Conservation (phyloP, 92 coral and sea anemone species). For the Parazoanthus darwini region DNA sequence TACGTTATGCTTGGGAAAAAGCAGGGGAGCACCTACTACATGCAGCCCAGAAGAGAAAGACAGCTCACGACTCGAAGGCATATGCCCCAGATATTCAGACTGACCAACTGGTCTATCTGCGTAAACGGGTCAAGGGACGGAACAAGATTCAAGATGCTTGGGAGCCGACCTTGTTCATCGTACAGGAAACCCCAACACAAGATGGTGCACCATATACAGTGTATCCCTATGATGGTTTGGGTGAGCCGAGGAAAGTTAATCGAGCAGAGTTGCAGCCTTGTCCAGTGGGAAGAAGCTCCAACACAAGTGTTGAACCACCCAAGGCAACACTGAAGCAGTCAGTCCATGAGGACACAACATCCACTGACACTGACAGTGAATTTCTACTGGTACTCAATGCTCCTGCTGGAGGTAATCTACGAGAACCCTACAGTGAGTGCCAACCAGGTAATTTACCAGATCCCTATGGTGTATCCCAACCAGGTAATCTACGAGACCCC, state of each 20-base stretch:
- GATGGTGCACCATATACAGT: slow-evolving; percentile 38
- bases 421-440: too few relatives aligned
- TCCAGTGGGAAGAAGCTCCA: slow-evolving; percentile 3
- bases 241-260: background rate
- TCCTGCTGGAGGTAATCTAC: too few relatives aligned
- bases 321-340: background rate
- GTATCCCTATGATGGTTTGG: background rate
- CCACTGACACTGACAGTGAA: slow-evolving; percentile 43
- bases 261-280: slow-evolving; percentile 26
- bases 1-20: slow-evolving; percentile 35
- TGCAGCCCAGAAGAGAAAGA: slow-evolving; percentile 38
- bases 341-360: slow-evolving; percentile 38
- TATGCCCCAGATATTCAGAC: slow-evolving; percentile 37
- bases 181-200: slow-evolving; percentile 9
- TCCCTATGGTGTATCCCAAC: background rate
- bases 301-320: too few relatives aligned
- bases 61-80: slow-evolving; percentile 14
- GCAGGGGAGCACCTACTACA: slow-evolving; percentile 51
- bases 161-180: slow-evolving; percentile 33
- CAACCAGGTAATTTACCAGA: too few relatives aligned
- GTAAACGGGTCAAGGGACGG: slow-evolving; percentile 40
- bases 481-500: too few relatives aligned
- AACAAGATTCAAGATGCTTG: too few relatives aligned
- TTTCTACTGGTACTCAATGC: slow-evolving; percentile 23
- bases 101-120: slow-evolving; percentile 48